Base-by-base conservation (phyloP, 2,888 invertebrate species). In the Andrena fulva region DNA sequence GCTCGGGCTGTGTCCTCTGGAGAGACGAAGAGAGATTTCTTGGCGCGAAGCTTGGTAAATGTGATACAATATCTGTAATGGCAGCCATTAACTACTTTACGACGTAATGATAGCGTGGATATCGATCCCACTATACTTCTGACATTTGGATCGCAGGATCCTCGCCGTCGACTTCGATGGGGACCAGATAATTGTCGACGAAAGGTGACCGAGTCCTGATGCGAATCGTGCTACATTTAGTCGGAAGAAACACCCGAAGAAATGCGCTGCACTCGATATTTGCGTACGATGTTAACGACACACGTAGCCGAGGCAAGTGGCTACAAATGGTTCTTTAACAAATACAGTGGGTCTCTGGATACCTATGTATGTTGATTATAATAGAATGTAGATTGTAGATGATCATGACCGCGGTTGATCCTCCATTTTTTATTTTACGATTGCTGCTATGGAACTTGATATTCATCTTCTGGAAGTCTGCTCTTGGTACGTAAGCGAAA, bases 51-150 rank as follows among this genome's bases (percentile, higher is more conserved):
- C 67, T n/a, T 66, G 66, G 70, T 80, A 78, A 84, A 84, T 59
- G 85, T 63, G 84, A 85, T 80, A 84, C 85, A 84, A 85, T 84
- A 84, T 85, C 76, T 56, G 80, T 85, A 85, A 85, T 84, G 80
- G 74, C 68, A 54, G 72, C 56, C 77, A 80, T 85, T 78, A 85
- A 80, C 50, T 52, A 42, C 16, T 85, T 85, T 84, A 84, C 85
- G 84, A 80, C 77, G 72, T 85, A 84, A 85, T 80, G 72, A 82
- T 68, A 71, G 70, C 70, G 27, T 20, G 31, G 59, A 78, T 85
- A 76, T 60, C 64, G 77, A 83, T 75, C 64, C 33, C 42, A 24
- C 24, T 59, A 42, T n/a, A 27, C 54, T 29, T 56, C 33, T 72
- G 82, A 82, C 84, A 80, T 62, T 24, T 63, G 42, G 24, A 24